Evolutionary conservation across 2,797 vertebrate genomes (phyloP).

Genomic region (Notamacropus eugenii): DNA sequence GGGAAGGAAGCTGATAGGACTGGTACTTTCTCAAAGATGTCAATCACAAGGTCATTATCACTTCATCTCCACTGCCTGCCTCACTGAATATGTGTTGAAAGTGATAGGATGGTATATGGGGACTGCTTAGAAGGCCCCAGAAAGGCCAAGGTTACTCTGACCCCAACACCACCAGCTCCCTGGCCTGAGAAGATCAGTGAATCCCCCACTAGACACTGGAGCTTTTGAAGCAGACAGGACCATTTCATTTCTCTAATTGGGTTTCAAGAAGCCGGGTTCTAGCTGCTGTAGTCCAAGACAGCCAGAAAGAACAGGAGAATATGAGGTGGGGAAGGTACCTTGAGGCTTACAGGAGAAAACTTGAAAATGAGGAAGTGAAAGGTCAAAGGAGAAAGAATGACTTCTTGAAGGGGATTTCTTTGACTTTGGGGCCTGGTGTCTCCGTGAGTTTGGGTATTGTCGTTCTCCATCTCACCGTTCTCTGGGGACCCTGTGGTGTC

Average conservation of each 20-base stretch:
- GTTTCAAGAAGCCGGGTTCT: not conserved
- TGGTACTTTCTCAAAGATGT: conserved; percentile 83
- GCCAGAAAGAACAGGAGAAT: not conserved
- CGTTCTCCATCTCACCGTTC: not conserved
- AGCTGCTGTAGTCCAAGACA: not conserved
- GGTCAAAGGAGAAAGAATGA: not conserved
- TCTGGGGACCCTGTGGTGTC: not conserved
- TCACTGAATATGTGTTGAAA: conserved; percentile 91
- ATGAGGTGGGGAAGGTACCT: not conserved
- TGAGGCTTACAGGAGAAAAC: not conserved
- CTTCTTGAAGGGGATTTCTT: not conserved
- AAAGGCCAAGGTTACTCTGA: not conserved
- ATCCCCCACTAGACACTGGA: not conserved
- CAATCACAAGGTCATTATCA: conserved; percentile 91
- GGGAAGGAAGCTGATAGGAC: not conserved
- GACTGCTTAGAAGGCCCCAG: conserved; percentile 54
- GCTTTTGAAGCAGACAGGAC: not conserved
- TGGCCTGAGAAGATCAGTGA: conserved; percentile 48
- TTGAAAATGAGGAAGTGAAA: not conserved
- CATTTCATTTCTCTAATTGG: not conserved
- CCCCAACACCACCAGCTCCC: not conserved
- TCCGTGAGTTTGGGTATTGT: not conserved
- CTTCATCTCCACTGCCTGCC: conserved; percentile 87
- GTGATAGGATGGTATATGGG: conserved; percentile 87
- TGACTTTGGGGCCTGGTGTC: not conserved